phyloP scores from a whole-genome alignment of 2,113 vertebrate genomes.

The Mus musculus region GRCm39 chr12:90004001-90004500 shows the following conservation, averaged over 20 bases:
- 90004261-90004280: conserved; percentile 57
- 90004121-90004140: background rate
- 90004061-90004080: fast-evolving
- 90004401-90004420: conserved; percentile 21
- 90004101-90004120: background rate
- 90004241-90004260: background rate
- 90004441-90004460: conserved; percentile 1
- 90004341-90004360: background rate
- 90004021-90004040: background rate
- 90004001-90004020: background rate
- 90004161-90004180: fast-evolving
- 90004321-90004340: background rate
- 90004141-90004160: background rate
- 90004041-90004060: background rate
- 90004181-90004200: background rate
- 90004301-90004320: conserved; percentile 1
- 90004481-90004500: conserved; percentile 57
- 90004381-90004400: background rate
- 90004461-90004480: conserved; percentile 59
- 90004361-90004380: background rate
- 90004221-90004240: background rate
- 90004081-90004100: background rate
- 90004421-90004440: background rate
- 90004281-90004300: conserved; percentile 45
- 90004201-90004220: background rate